A percentile compares a stretch with the other conserved stretches of the same genome.
Conservation (phyloP, 2,888 invertebrate genomes). For the Mythimna ferrago region DNA sequence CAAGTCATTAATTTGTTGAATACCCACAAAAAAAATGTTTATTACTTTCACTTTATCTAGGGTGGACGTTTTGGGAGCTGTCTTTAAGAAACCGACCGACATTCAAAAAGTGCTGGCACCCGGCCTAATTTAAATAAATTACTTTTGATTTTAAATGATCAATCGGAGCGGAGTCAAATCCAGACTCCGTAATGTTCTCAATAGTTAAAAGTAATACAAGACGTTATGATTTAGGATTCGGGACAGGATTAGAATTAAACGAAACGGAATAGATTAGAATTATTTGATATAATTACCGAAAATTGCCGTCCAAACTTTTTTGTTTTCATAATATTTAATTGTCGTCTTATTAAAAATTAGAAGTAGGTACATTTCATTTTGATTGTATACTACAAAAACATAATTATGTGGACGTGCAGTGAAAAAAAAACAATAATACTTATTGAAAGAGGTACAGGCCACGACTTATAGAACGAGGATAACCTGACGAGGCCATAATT, state of each 20-base stretch:
- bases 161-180: too few relatives aligned
- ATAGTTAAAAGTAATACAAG: background rate
- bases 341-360: slow-evolving; percentile 64
- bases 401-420: slow-evolving; percentile 61
- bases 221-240: background rate
- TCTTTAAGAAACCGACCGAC: too few relatives aligned
- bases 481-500: slow-evolving; percentile 15
- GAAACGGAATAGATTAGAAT: slow-evolving; percentile 61
- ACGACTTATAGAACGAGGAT: slow-evolving; percentile 35
- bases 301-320: slow-evolving; percentile 70
- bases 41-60: too few relatives aligned
- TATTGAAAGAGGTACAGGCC: slow-evolving; percentile 41
- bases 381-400: slow-evolving; percentile 60
- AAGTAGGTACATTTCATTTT: slow-evolving; percentile 61
- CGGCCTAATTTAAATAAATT: too few relatives aligned
- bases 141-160: too few relatives aligned
- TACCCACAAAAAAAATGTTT: too few relatives aligned
- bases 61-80: too few relatives aligned
- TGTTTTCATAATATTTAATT: slow-evolving; percentile 61
- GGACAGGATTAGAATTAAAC: slow-evolving; percentile 54
- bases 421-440: slow-evolving; percentile 47
- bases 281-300: slow-evolving; percentile 71
- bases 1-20: too few relatives aligned
- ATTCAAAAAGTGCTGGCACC: too few relatives aligned
- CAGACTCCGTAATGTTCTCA: too few relatives aligned